phyloP scores from a whole-genome alignment of 2,888 invertebrate species.

The Antheraea yamamai region DNA sequence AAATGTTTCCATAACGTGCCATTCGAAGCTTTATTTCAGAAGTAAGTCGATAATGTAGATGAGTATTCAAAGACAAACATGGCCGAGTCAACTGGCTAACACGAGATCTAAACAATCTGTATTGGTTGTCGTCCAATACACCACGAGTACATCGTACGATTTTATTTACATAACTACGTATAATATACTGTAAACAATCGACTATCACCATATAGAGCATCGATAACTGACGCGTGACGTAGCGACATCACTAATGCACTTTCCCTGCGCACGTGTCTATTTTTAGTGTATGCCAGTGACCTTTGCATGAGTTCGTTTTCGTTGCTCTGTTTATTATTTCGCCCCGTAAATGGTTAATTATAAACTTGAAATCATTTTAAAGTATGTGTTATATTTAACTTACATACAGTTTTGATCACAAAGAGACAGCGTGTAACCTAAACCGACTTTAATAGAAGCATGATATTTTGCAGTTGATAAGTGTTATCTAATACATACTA shows the following conservation, averaged over 20 bases:
- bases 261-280: conserved; percentile 6
- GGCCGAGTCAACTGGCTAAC: background rate
- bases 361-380: background rate
- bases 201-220: background rate
- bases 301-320: conserved; percentile 3
- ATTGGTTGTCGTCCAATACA: background rate
- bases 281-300: conserved; percentile 10
- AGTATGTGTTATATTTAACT: background rate
- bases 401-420: background rate
- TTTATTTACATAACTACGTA: background rate
- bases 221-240: background rate
- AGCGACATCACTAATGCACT: background rate
- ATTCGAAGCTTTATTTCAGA: no score
- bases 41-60: no score
- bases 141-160: background rate
- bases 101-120: background rate
- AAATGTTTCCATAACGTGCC: no score
- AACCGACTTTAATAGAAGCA: no score
- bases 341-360: conserved; percentile 2
- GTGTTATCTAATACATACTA: no score
- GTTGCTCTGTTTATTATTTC: conserved; percentile 9
- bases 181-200: background rate
- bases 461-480: no score
- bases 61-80: background rate
- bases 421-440: no score